phyloP scores from a whole-genome alignment of 2,888 invertebrate species.

The Thereva unica region DNA sequence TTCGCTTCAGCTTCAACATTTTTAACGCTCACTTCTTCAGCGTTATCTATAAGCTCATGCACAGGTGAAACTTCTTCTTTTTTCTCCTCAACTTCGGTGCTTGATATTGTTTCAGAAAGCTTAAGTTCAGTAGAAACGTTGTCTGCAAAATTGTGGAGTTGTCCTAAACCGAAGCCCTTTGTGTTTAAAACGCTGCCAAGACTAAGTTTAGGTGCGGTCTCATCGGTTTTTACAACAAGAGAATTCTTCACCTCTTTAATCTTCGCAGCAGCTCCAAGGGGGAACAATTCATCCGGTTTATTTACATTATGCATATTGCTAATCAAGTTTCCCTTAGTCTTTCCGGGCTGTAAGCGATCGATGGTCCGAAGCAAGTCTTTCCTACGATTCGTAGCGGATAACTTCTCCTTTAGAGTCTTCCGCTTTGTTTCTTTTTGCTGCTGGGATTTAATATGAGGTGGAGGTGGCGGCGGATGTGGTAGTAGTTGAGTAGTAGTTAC shows the following conservation, averaged over 20 bases:
- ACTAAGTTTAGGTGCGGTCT: constrained; percentile 78
- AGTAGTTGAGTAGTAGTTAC: constrained; percentile 53
- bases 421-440: constrained; percentile 58
- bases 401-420: constrained; percentile 56
- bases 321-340: constrained; percentile 83
- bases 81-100: constrained; percentile 38
- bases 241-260: constrained; percentile 64
- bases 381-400: constrained; percentile 59
- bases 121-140: constrained; percentile 54
- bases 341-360: constrained; percentile 81
- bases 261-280: constrained; percentile 63
- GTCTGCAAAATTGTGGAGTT: constrained; percentile 66
- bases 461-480: constrained; percentile 54
- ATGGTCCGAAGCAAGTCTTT: constrained; percentile 81
- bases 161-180: constrained; percentile 69
- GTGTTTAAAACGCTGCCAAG: constrained; percentile 81
- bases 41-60: constrained; percentile 44
- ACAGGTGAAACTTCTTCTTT: constrained; percentile 44
- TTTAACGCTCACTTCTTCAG: constrained; percentile 39
- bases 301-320: constrained; percentile 67
- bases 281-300: constrained; percentile 65
- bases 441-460: constrained; percentile 56
- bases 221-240: constrained; percentile 65
- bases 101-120: constrained; percentile 43
- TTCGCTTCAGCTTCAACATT: constrained; percentile 44